Evolutionary conservation across 37 sponge, comb jelly and placozoan species (phyloP).

Genomic region (Axinella damicornis): DNA sequence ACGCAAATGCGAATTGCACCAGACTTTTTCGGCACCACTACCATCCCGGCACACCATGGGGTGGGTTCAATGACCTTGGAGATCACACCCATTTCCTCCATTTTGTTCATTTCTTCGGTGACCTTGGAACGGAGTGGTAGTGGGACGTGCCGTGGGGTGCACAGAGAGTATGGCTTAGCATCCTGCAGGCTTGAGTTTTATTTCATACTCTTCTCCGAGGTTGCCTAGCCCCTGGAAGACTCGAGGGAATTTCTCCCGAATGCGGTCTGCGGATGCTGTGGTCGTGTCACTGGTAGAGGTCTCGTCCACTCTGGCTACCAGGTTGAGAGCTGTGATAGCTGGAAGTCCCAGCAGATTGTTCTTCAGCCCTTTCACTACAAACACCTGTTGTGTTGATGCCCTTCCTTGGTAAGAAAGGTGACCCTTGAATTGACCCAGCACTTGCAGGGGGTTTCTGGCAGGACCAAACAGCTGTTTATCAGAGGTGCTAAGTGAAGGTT

Average conservation of each 20-base stretch:
- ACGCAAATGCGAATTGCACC: too few relatives aligned
- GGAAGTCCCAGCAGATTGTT: too few relatives aligned
- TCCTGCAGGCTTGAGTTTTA: slow-evolving; percentile 33
- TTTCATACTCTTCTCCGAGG: slow-evolving; percentile 13
- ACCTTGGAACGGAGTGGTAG: too few relatives aligned
- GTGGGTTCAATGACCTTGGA: too few relatives aligned
- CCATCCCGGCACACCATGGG: too few relatives aligned
- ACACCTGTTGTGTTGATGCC: slow-evolving; percentile 1
- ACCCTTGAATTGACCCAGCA: not conserved
- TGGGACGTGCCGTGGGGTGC: too few relatives aligned
- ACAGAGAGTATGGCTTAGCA: slow-evolving; percentile 29
- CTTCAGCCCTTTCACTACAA: too few relatives aligned
- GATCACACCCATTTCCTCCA: too few relatives aligned
- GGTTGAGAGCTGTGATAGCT: too few relatives aligned
- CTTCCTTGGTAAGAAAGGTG: not conserved
- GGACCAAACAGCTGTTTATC: not conserved
- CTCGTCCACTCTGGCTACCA: not conserved
- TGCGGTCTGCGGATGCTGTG: too few relatives aligned
- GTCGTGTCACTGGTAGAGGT: not conserved
- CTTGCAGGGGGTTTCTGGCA: not conserved
- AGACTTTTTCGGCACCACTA: too few relatives aligned
- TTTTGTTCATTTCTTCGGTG: too few relatives aligned
- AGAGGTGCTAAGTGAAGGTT: not conserved
- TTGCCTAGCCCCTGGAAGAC: slow-evolving; percentile 50
- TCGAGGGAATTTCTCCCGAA: slow-evolving; percentile 14